phyloP scores from a whole-genome alignment of 2,888 invertebrate species.

The Rhodophaea formosa region DNA sequence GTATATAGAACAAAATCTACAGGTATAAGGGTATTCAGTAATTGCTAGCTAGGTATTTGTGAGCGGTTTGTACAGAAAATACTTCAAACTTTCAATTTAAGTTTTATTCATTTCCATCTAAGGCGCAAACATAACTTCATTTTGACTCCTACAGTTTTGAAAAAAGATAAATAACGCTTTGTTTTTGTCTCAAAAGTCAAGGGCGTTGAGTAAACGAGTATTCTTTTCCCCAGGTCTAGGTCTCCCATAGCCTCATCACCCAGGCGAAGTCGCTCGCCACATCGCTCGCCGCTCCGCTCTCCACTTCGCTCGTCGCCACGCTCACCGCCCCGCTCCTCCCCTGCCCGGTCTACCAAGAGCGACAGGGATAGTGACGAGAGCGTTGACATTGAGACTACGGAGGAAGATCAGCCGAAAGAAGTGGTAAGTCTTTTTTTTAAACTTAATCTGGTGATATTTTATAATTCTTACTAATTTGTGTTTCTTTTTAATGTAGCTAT shows the following conservation, averaged over 20 bases:
- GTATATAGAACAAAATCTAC: neutral
- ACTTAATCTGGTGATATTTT: neutral
- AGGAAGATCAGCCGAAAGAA: constrained; percentile 82
- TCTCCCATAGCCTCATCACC: constrained; percentile 57
- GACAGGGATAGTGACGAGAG: constrained; percentile 89
- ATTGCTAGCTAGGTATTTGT: too few species aligned
- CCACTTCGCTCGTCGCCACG: constrained; percentile 48
- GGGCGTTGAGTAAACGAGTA: neutral
- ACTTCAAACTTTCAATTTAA: too few species aligned
- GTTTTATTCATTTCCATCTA: too few species aligned
- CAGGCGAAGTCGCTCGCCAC: constrained; percentile 44
- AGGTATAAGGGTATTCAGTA: too few species aligned
- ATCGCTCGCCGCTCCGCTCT: constrained; percentile 51
- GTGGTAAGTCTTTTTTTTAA: constrained; percentile 49
- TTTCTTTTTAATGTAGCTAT: neutral
- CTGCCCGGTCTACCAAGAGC: constrained; percentile 63
- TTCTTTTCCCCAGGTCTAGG: constrained; percentile 29
- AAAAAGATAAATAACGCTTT: too few species aligned
- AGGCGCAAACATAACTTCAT: too few species aligned
- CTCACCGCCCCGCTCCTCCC: constrained; percentile 53
- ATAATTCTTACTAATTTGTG: neutral
- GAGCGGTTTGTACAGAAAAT: too few species aligned
- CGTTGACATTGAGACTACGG: constrained; percentile 93
- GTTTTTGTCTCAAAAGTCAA: too few species aligned
- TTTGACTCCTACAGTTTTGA: too few species aligned